Conservation (phyloP, 2,113 vertebrate genomes). For the Tychaedon coryphoeus region DNA sequence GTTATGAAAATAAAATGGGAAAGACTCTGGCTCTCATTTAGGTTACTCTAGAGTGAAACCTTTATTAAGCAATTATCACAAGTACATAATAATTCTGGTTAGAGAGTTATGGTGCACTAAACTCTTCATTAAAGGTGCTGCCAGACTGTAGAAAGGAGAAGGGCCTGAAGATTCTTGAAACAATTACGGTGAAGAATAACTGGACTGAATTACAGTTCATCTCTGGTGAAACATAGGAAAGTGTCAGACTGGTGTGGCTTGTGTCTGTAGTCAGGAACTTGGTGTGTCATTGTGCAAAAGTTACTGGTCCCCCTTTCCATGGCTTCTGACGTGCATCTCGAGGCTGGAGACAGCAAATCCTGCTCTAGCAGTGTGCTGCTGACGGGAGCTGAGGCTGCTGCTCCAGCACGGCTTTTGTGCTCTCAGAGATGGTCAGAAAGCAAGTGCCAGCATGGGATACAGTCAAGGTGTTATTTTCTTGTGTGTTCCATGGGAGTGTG, state of each 20-base stretch:
- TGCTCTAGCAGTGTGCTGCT: neutral
- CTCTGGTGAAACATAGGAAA: neutral
- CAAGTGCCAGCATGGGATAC: neutral
- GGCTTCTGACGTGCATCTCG: neutral
- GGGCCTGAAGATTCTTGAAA: neutral
- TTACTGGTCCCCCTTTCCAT: neutral
- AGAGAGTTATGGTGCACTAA: neutral
- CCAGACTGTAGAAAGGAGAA: neutral
- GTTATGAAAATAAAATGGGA: neutral
- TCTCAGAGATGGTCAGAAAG: neutral
- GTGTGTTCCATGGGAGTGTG: neutral
- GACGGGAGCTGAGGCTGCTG: neutral
- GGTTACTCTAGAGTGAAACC: neutral
- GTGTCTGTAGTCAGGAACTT: neutral
- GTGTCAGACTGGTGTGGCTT: neutral
- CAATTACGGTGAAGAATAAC: neutral
- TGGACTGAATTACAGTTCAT: neutral
- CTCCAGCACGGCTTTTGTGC: fast-evolving
- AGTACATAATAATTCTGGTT: neutral
- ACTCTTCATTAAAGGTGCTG: neutral
- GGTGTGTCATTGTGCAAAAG: neutral
- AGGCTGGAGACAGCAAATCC: neutral
- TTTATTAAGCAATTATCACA: neutral
- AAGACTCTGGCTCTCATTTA: neutral
- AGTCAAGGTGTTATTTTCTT: neutral